Conservation (phyloP, 2,797 vertebrate species). For the Coracias cyanogaster region DNA sequence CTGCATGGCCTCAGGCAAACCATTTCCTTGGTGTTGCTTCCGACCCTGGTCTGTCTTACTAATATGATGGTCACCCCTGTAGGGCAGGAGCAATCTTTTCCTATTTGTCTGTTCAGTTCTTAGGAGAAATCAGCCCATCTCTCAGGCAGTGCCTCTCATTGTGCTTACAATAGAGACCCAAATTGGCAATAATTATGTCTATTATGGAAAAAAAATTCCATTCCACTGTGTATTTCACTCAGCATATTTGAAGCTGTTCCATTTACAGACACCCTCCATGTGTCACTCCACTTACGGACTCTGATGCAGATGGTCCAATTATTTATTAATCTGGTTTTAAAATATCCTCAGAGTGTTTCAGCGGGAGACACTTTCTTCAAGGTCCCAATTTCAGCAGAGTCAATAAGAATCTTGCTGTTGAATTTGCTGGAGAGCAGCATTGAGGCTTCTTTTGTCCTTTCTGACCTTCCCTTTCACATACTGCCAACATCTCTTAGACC, state of each 20-base stretch:
- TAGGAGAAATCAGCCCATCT: slow-evolving; percentile 35
- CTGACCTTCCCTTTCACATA: slow-evolving; percentile 27
- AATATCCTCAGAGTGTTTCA: slow-evolving; percentile 49
- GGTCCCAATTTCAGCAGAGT: slow-evolving; percentile 39
- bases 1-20: neutral
- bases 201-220: neutral
- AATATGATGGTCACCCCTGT: neutral
- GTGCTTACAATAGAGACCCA: neutral
- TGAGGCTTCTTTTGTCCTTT: slow-evolving; percentile 20
- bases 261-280: slow-evolving; percentile 56
- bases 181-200: slow-evolving; percentile 47
- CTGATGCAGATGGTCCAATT: slow-evolving; percentile 63
- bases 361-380: slow-evolving; percentile 42
- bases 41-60: slow-evolving; percentile 1
- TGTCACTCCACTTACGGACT: slow-evolving; percentile 43
- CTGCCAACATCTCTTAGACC: neutral
- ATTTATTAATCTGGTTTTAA: slow-evolving; percentile 70
- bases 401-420: slow-evolving; percentile 1
- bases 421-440: neutral
- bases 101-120: slow-evolving; percentile 11
- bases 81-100: slow-evolving; percentile 19
- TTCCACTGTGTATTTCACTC: slow-evolving; percentile 57
- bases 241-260: slow-evolving; percentile 53
- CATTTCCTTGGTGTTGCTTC: slow-evolving; percentile 7
- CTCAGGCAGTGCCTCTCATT: slow-evolving; percentile 6